Evolutionary conservation across 2,888 invertebrate genomes (phyloP), one percentile per base, ranked within the genome.

Genomic region (Andrena camellia): DNA sequence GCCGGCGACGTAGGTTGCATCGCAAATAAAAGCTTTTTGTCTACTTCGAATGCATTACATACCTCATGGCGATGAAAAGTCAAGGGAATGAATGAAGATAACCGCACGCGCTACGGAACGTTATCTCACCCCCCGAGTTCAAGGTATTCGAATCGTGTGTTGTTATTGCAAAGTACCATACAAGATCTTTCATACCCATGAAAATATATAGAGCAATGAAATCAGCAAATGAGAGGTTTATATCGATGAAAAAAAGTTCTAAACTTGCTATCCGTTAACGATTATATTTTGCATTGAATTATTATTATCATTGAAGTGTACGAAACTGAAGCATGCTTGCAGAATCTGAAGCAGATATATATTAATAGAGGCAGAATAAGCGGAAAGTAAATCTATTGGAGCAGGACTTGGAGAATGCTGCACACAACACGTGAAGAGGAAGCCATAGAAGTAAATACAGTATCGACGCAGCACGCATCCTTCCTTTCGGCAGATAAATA

Each of bases 21-120:
- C 62, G 68, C 54, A 67, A 81, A 75, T 83, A 81, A 78, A 62
- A 78, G 72, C 70, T 67, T 70, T 63, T 70, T 75, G 64, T 72
- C 73, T 50, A 77, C 77, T 50, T n/a, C 8, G 54, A 23, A 62
- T 33, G 31, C 71, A 83, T 83, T 83, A 64, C 82, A 68, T 74
- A 85, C 83, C 73, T 68, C 71, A 69, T 54, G 63, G 72, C 78
- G 81, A 84, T 86, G 86, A 86, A 86, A 86, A 86, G 86, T 86
- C 86, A 86, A 86, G 83, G 86, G 67, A 86, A 84, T 86, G 71
- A 81, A 78, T 64, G 50, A 75, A 70, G 86, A 86, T 86, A 86
- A 83, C 75, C 73, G 63, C 81, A 70, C 78, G 83, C 75, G 72
- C 69, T 76, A 80, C 62, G 31, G 52, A 75, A 83, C 75, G 77